phyloP scores from a whole-genome alignment of 2,113 vertebrate genomes.

The Rhea pennata region DNA sequence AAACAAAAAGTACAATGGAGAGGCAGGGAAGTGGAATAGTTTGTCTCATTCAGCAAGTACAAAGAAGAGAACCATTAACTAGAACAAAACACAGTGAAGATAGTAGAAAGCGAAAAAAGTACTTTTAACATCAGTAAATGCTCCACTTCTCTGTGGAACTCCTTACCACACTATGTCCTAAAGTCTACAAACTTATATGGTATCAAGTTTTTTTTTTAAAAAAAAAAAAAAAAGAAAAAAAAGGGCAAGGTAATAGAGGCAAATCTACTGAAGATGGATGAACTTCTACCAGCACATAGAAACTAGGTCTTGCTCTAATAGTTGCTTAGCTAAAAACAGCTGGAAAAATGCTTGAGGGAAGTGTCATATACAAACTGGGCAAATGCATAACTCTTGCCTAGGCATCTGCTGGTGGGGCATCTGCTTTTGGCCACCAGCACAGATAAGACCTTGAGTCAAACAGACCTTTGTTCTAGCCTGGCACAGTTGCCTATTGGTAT shows the following conservation, averaged over 20 bases:
- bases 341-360: background rate
- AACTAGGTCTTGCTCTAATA: background rate
- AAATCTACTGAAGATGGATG: background rate
- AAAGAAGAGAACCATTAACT: background rate
- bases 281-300: background rate
- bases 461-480: background rate
- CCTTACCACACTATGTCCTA: background rate
- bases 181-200: no score
- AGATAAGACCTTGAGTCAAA: background rate
- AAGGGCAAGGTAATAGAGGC: no score
- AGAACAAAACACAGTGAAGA: background rate
- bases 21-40: background rate
- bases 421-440: background rate
- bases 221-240: no score
- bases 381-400: background rate
- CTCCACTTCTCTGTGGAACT: background rate
- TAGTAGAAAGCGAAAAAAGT: background rate
- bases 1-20: background rate
- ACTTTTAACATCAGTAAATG: background rate
- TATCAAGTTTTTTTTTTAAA: no score
- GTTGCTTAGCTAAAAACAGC: background rate
- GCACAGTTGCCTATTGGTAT: rapidly evolving
- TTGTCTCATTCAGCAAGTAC: background rate
- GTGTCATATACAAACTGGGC: background rate
- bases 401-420: background rate